Percentiles rank a stretch among this genome's conserved stretches.
Conservation (phyloP, 2,797 vertebrate species). For the Clarias laeviceps region DNA sequence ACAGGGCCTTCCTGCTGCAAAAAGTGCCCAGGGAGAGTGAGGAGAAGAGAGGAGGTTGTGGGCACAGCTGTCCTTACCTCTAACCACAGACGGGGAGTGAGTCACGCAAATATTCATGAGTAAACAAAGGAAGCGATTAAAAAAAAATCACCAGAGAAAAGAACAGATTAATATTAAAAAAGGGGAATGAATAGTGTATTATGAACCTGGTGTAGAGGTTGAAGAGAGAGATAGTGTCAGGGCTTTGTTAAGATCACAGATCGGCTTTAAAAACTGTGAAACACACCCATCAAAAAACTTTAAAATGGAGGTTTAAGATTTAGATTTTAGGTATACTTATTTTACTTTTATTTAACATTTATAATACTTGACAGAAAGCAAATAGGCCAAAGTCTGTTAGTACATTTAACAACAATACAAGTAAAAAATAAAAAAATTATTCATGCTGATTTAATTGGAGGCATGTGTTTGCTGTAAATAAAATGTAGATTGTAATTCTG, state of each 20-base stretch:
- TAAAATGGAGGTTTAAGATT: not conserved
- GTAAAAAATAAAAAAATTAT: too few species aligned
- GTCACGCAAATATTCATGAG: slow-evolving; percentile 76
- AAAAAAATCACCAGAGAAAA: slow-evolving; percentile 77
- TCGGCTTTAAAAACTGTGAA: not conserved
- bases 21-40: slow-evolving; percentile 65
- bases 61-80: slow-evolving; percentile 54
- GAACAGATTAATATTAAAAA: slow-evolving; percentile 71
- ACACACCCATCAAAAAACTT: slow-evolving; percentile 46
- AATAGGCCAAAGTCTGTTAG: not conserved
- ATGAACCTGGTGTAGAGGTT: slow-evolving; percentile 62
- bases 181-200: slow-evolving; percentile 75
- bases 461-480: not conserved
- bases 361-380: not conserved
- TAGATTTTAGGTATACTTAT: not conserved
- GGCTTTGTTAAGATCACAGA: slow-evolving; percentile 69
- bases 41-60: slow-evolving; percentile 53
- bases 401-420: not conserved
- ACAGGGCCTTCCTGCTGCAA: slow-evolving; percentile 67
- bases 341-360: not conserved
- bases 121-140: slow-evolving; percentile 79
- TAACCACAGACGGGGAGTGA: slow-evolving; percentile 49
- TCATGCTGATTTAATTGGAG: not conserved
- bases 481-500: not conserved
- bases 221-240: slow-evolving; percentile 61